Evolutionary conservation across 2,797 vertebrate species (phyloP).

Genomic region (Peromyscus melanophrys): DNA sequence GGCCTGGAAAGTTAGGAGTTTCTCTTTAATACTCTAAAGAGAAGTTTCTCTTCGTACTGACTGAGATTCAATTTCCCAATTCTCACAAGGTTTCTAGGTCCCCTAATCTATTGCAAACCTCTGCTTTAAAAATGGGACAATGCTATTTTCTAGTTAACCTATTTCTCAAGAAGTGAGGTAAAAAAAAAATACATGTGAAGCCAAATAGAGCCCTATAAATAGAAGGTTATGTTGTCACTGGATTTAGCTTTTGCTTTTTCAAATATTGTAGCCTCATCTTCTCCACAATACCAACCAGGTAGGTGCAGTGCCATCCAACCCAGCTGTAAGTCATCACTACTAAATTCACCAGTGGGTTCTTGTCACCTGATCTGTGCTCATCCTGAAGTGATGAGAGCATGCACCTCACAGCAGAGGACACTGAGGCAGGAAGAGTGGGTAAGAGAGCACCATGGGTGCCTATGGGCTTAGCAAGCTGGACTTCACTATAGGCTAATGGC

Average conservation of each 20-base stretch:
- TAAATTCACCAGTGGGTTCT: background rate
- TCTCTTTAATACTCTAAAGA: conserved; percentile 53
- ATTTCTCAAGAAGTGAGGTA: conserved; percentile 73
- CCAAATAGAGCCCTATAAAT: background rate
- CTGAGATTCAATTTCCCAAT: conserved; percentile 73
- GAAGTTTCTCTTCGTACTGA: conserved; percentile 66
- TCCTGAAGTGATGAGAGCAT: background rate
- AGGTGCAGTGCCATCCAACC: background rate
- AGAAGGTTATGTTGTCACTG: conserved; percentile 32
- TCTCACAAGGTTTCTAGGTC: conserved; percentile 77
- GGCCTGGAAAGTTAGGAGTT: conserved; percentile 1
- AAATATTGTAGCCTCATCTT: conserved; percentile 4
- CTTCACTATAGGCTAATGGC: background rate
- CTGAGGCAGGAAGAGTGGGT: background rate
- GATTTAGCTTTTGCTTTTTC: background rate
- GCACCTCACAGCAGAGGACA: background rate
- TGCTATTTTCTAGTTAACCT: conserved; percentile 81
- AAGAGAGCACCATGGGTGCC: background rate
- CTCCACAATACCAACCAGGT: background rate
- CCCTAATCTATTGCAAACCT: conserved; percentile 66
- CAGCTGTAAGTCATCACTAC: background rate
- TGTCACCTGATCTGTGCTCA: background rate
- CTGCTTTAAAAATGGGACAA: conserved; percentile 76
- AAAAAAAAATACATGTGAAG: conserved; percentile 57
- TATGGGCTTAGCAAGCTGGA: background rate